phyloP scores from a whole-genome alignment of 2,797 vertebrate species.

The Miichthys miiuy region DNA sequence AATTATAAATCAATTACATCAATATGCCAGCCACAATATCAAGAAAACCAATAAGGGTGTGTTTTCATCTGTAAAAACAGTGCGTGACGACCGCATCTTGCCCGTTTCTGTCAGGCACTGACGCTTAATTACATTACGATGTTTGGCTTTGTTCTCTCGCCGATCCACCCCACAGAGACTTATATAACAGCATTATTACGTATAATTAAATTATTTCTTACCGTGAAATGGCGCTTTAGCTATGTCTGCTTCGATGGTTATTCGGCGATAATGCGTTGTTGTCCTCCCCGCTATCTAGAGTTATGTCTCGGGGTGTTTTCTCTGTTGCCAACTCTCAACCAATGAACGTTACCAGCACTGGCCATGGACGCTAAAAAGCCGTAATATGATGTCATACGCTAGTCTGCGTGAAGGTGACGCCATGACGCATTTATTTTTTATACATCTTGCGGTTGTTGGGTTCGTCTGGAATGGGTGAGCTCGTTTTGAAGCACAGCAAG shows the following conservation, averaged over 20 bases:
- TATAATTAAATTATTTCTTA: constrained; percentile 26
- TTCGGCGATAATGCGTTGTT: constrained; percentile 2
- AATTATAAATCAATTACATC: not conserved
- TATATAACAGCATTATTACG: not conserved
- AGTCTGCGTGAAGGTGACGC: too few relatives aligned
- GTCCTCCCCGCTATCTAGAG: not conserved
- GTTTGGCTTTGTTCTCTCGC: not conserved
- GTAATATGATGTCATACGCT: too few relatives aligned
- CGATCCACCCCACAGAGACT: not conserved
- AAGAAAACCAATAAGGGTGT: not conserved
- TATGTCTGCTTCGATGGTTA: not conserved
- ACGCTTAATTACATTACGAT: not conserved
- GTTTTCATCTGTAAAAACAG: not conserved
- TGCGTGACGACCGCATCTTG: not conserved
- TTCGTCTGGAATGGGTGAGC: constrained; percentile 35
- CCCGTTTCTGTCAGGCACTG: not conserved
- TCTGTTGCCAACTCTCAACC: too few relatives aligned
- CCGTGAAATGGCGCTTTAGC: constrained; percentile 15
- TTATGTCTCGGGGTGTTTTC: too few relatives aligned
- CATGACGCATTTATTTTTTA: too few relatives aligned
- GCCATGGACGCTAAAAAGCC: too few relatives aligned
- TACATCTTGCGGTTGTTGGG: not conserved
- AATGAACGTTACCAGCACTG: too few relatives aligned
- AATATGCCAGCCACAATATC: not conserved
- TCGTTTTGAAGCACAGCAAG: constrained; percentile 40